Evolutionary conservation across 2,888 invertebrate species (phyloP).

Genomic region (Pegoplata infirma): DNA sequence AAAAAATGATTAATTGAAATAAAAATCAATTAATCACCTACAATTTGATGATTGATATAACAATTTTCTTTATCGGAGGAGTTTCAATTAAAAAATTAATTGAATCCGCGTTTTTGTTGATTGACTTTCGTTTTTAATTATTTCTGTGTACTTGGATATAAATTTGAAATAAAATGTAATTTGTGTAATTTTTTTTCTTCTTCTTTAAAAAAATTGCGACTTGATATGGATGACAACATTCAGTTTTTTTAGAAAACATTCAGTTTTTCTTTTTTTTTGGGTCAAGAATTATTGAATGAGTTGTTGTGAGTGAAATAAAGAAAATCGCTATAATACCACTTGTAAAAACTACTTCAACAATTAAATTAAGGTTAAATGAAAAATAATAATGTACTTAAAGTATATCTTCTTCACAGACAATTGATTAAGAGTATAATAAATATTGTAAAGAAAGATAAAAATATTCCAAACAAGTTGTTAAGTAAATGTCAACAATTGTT

Average conservation of each 20-base stretch:
- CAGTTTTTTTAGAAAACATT: not conserved
- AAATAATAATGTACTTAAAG: conserved; percentile 3
- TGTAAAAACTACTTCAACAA: conserved; percentile 44
- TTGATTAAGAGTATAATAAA: not conserved
- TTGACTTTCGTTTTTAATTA: no score
- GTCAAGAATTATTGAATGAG: conserved; percentile 54
- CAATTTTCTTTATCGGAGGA: no score
- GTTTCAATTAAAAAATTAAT: no score
- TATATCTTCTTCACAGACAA: not conserved
- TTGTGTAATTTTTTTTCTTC: conserved; percentile 5
- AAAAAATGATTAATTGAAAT: no score
- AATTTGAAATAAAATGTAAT: conserved; percentile 23
- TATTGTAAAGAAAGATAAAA: not conserved
- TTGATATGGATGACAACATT: not conserved
- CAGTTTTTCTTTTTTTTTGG: conserved; percentile 27
- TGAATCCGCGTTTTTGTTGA: no score
- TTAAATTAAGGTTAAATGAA: conserved; percentile 50
- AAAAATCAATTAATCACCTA: no score
- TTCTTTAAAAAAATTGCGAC: conserved; percentile 13
- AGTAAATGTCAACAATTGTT: not conserved
- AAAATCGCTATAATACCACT: conserved; percentile 23
- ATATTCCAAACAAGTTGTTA: not conserved
- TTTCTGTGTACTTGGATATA: conserved; percentile 39
- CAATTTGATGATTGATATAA: no score
- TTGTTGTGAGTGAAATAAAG: conserved; percentile 11